Percentiles rank a stretch among this genome's conserved stretches.
Conservation (phyloP, 2,113 vertebrate species). For the Campylomormyrus tamandua region DNA sequence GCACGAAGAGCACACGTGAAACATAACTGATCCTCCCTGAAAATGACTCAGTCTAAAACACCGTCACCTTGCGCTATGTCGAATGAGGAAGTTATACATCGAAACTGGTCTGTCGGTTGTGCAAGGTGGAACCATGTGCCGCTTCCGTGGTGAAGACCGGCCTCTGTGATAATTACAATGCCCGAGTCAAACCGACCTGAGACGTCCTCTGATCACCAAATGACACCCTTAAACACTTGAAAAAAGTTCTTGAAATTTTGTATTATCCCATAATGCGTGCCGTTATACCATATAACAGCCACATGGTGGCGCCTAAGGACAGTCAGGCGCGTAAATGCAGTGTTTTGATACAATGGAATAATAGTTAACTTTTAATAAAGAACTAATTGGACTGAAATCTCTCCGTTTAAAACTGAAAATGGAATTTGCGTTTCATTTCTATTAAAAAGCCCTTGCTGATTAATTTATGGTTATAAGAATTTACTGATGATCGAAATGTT, state of each 20-base stretch:
- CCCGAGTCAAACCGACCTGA: background rate
- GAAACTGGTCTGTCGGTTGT: background rate
- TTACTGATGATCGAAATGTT: background rate
- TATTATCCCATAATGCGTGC: background rate
- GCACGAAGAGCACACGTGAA: background rate
- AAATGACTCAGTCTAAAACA: background rate
- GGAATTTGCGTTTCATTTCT: background rate
- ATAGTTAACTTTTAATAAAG: background rate
- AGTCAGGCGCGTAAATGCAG: background rate
- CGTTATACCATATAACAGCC: background rate
- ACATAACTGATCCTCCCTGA: background rate
- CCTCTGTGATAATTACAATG: background rate
- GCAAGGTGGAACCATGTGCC: background rate
- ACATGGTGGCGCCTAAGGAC: constrained; percentile 9
- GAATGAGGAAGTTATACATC: background rate
- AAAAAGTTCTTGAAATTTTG: background rate
- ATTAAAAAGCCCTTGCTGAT: background rate
- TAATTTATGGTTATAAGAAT: background rate
- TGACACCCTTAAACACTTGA: background rate
- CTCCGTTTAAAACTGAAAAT: background rate
- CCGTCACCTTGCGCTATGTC: background rate
- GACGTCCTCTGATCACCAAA: background rate
- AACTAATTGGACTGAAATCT: background rate
- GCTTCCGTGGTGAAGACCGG: background rate
- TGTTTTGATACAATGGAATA: background rate